Percentiles rank a stretch among this genome's conserved stretches.
Conservation (phyloP, 2,888 invertebrate species). For the Acrobeloides nanus region DNA sequence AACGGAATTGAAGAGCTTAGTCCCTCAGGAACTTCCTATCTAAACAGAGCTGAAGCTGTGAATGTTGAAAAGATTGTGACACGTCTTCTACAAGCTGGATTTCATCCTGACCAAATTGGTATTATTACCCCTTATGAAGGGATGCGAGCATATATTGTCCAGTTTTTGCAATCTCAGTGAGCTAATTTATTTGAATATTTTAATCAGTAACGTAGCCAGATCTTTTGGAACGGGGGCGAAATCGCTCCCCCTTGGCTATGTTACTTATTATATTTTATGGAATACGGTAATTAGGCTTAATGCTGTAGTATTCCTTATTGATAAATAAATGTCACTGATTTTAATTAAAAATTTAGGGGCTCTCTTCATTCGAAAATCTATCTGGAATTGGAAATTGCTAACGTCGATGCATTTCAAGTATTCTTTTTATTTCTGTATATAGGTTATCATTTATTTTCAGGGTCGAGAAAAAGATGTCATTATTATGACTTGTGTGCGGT, state of each 20-base stretch:
- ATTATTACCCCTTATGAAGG: constrained; percentile 91
- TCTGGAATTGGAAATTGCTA: constrained; percentile 91
- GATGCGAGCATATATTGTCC: constrained; percentile 82
- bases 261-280: no score
- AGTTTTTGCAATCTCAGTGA: constrained; percentile 96
- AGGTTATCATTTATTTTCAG: constrained; percentile 24
- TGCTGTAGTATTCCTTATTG: no score
- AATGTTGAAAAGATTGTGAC: constrained; percentile 97
- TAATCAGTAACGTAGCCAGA: no score
- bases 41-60: constrained; percentile 94
- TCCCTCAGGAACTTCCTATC: constrained; percentile 92
- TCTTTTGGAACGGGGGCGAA: no score
- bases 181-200: no score
- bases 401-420: constrained; percentile 83
- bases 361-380: constrained; percentile 91
- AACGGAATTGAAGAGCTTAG: constrained; percentile 95
- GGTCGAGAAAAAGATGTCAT: constrained; percentile 98
- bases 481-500: constrained; percentile 95
- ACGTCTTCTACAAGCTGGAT: constrained; percentile 77
- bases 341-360: constrained; percentile 87
- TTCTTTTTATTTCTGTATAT: background rate
- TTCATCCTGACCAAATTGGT: constrained; percentile 94
- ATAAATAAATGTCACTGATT: no score
- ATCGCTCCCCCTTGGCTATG: no score
- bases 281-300: no score